Evolutionary conservation across 2,797 vertebrate species (phyloP).

Genomic region (Botia kubotai): DNA sequence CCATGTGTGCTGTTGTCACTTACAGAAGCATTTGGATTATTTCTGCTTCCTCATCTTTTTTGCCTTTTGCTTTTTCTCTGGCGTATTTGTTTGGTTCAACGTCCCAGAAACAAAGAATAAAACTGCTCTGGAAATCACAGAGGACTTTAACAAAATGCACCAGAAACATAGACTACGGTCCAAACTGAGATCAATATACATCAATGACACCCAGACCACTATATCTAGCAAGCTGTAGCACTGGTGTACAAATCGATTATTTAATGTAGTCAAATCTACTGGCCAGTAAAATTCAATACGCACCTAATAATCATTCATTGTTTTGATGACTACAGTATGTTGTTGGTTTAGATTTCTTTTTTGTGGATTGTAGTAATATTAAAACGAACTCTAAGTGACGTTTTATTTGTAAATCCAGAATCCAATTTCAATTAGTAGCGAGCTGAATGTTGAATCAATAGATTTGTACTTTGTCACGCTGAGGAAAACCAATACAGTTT

Average conservation of each 20-base stretch:
- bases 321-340: slow-evolving; percentile 13
- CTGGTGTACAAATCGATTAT: background rate
- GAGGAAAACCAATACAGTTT: slow-evolving; percentile 19
- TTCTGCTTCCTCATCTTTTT: slow-evolving; percentile 76
- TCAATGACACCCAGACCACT: background rate
- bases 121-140: slow-evolving; percentile 70
- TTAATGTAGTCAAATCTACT: background rate
- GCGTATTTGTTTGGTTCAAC: slow-evolving; percentile 64
- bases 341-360: background rate
- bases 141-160: slow-evolving; percentile 71
- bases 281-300: background rate
- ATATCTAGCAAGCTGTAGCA: slow-evolving; percentile 67
- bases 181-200: background rate
- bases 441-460: slow-evolving; percentile 21
- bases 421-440: slow-evolving; percentile 16
- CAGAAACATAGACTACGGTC: slow-evolving; percentile 43
- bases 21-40: slow-evolving; percentile 51
- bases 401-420: slow-evolving; percentile 28
- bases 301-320: background rate
- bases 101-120: slow-evolving; percentile 74
- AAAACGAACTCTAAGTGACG: background rate
- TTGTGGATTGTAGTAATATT: background rate
- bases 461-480: slow-evolving; percentile 31
- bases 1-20: background rate
- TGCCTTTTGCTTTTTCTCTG: slow-evolving; percentile 61